Base-by-base conservation (phyloP, 2,888 invertebrate genomes). In the Drosophila kanekoi region DNA sequence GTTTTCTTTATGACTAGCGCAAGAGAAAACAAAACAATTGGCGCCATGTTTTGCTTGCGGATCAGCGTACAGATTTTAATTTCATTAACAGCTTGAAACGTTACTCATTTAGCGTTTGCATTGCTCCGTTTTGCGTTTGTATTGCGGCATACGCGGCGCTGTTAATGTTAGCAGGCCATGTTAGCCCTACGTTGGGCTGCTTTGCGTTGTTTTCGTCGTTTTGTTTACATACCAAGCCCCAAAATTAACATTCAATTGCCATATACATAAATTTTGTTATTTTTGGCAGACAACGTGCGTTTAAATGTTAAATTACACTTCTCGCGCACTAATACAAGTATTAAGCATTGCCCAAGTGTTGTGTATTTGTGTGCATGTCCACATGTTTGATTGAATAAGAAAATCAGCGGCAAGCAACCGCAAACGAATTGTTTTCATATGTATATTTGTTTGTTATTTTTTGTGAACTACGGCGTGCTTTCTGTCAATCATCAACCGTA, bases 161-260 rank as follows among this genome's bases (percentile, higher is more conserved):
- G 69, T 58, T 66, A 58, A 35, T 38, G 43, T 40, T 67, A 53
- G 4, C 18, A 8, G n/a, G n/a, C 10, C 18, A 18, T 57, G 66
- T 47, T 57, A 40, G 23, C 10, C 14, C 58, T 51, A 58, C 58
- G 74, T 56, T 16, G 13, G 4, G 32, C 28, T 16, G 6, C 35
- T 33, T 48, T 68, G 37, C 54, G 71, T 49, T 61, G 28, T 54
- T 28, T 47, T 44, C 41, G 40, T 59, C 60, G 35, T 57, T 74
- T 72, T 72, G 70, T 72, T 72, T 72, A 72, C 58, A 72, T 72
- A 49, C 58, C 33, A 53, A 70, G 57, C 32, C 49, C 51, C 57
- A 72, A 28, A 28, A 28, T 77, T 61, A 61, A 47, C 49, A 72
- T 48, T 58, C 40, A 61, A 66, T 56, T 44, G 35, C 28, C 53